These are phyloP conservation scores for Sphaerodactylus townsendi DNA, from an alignment of 2,113 vertebrate genomes.

Conservation along the genomic window DNA sequence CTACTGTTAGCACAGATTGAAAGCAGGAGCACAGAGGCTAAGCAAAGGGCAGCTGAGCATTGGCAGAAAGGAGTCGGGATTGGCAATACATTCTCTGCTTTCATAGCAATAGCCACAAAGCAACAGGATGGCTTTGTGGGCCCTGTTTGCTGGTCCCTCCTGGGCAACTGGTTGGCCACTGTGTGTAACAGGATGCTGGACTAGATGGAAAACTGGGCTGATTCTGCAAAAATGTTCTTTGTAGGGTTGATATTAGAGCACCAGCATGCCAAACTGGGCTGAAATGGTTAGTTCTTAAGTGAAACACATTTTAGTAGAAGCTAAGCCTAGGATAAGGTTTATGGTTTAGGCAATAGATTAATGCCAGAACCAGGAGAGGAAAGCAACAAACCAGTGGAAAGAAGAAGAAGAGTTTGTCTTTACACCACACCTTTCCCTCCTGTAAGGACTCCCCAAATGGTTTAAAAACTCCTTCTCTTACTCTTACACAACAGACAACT, in stretches of 20 bases:
- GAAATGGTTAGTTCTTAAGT: background rate
- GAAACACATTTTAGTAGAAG: background rate
- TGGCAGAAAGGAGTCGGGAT: background rate
- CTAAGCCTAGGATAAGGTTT: background rate
- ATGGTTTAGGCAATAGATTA: background rate
- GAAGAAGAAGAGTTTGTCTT: too few species aligned
- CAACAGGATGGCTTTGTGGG: background rate
- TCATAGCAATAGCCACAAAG: background rate
- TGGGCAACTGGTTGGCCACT: too few species aligned
- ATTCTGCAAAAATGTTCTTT: too few species aligned
- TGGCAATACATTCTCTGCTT: background rate
- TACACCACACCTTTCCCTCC: too few species aligned
- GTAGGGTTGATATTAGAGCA: too few species aligned
- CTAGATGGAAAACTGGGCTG: too few species aligned
- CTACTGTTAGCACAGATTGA: conserved; percentile 72
- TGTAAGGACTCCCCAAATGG: too few species aligned
- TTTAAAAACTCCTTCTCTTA: too few species aligned
- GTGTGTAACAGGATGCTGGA: too few species aligned
- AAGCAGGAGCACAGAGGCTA: background rate
- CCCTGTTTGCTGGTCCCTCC: background rate
- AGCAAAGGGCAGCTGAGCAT: background rate
- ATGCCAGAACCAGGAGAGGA: background rate
- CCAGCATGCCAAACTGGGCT: background rate
- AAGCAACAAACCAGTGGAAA: background rate
- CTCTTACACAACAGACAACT: too few species aligned